Percentiles rank a stretch among this genome's conserved stretches.
Evolutionary conservation across 2,888 invertebrate genomes (phyloP).

Genomic region (Drymonia ruficornis): DNA sequence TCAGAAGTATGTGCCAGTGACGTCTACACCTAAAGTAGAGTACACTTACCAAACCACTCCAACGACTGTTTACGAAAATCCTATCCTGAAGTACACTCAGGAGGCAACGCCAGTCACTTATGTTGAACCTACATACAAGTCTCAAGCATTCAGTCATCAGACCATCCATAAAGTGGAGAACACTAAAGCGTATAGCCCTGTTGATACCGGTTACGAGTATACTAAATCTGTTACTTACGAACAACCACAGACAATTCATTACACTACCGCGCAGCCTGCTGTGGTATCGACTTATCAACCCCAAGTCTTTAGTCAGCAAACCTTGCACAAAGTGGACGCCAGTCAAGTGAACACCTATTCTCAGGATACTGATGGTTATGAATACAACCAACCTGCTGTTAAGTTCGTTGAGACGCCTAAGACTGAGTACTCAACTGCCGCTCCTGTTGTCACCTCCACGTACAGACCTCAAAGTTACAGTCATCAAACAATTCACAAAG

Average conservation of each 20-base stretch:
- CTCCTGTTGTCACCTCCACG: slow-evolving; percentile 55
- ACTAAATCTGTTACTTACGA: slow-evolving; percentile 44
- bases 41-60: slow-evolving; percentile 65
- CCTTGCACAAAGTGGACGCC: slow-evolving; percentile 59
- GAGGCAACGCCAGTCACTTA: slow-evolving; percentile 63
- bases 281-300: slow-evolving; percentile 60
- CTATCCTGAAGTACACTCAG: slow-evolving; percentile 64
- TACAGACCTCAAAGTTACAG: slow-evolving; percentile 66
- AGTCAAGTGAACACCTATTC: slow-evolving; percentile 56
- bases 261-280: slow-evolving; percentile 51
- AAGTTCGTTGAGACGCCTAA: slow-evolving; percentile 64
- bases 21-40: slow-evolving; percentile 62
- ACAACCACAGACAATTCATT: slow-evolving; percentile 45
- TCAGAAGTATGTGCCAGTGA: slow-evolving; percentile 53
- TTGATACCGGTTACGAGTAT: slow-evolving; percentile 46
- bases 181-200: slow-evolving; percentile 49
- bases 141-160: slow-evolving; percentile 64
- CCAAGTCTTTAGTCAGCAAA: slow-evolving; percentile 62
- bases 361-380: slow-evolving; percentile 54
- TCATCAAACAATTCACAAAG: slow-evolving; percentile 69
- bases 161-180: slow-evolving; percentile 61
- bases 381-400: slow-evolving; percentile 52
- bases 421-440: slow-evolving; percentile 54
- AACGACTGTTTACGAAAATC: slow-evolving; percentile 70
- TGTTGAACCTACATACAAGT: slow-evolving; percentile 51